phyloP scores from a whole-genome alignment of 2,888 invertebrate species.

The Prosapia bicincta region DNA sequence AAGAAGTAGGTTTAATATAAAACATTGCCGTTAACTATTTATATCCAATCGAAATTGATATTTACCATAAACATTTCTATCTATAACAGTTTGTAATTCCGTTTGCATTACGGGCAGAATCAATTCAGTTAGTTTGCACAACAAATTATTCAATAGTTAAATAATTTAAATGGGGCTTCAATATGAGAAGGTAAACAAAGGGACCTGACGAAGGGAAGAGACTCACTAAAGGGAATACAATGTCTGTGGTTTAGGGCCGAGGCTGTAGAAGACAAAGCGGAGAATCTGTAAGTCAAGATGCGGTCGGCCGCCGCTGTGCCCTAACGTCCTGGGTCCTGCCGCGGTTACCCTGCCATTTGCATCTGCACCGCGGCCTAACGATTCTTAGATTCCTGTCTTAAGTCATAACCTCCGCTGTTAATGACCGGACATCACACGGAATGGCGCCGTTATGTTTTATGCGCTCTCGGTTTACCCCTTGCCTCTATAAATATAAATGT shows the following conservation, averaged over 20 bases:
- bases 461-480: too few species aligned
- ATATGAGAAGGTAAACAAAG: neutral
- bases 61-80: too few species aligned
- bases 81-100: too few species aligned
- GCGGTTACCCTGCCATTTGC: slow-evolving; percentile 2
- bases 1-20: too few species aligned
- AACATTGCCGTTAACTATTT: too few species aligned
- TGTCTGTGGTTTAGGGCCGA: neutral
- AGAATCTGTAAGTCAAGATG: slow-evolving; percentile 2
- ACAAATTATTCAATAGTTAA: neutral
- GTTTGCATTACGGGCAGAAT: too few species aligned
- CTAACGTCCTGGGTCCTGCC: neutral
- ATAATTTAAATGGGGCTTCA: neutral
- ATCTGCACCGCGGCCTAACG: slow-evolving; percentile 12
- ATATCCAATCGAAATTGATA: too few species aligned
- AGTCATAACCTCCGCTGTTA: slow-evolving; percentile 10
- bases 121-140: too few species aligned
- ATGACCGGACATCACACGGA: neutral
- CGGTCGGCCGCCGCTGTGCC: neutral
- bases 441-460: neutral
- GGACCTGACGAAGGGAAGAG: neutral
- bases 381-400: slow-evolving; percentile 22
- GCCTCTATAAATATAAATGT: too few species aligned
- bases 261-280: neutral
- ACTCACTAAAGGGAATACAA: neutral